Evolutionary conservation across 2,113 vertebrate genomes (phyloP).

Genomic region (Channa argus): DNA sequence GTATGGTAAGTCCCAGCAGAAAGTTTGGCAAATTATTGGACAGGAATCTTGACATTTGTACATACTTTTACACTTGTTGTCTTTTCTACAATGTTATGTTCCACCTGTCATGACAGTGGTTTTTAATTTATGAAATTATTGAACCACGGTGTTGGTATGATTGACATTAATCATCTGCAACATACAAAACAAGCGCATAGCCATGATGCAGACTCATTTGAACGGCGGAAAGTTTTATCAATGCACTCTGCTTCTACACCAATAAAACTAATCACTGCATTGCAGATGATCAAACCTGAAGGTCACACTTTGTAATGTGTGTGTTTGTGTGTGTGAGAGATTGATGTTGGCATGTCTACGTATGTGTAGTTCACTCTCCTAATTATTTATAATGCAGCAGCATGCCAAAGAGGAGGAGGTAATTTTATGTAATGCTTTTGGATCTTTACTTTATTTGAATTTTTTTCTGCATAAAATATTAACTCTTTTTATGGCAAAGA

Average conservation of each 20-base stretch:
- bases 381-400: constrained; percentile 28
- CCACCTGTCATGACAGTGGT: neutral
- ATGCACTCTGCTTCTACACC: constrained; percentile 43
- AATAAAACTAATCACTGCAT: constrained; percentile 75
- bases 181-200: neutral
- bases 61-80: constrained; percentile 1
- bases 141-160: neutral
- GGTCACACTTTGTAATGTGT: constrained; percentile 56
- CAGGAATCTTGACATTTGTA: neutral
- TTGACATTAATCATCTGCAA: neutral
- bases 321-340: constrained; percentile 1
- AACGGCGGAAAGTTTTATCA: constrained; percentile 20
- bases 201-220: constrained; percentile 4
- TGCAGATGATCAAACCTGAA: constrained; percentile 77
- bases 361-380: constrained; percentile 14
- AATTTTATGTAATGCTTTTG: constrained; percentile 41
- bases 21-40: neutral
- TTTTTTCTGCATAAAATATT: constrained; percentile 59
- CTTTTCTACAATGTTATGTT: neutral
- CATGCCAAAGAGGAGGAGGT: constrained; percentile 31
- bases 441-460: constrained; percentile 46
- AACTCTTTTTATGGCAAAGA: constrained; percentile 29
- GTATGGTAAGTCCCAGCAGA: constrained; percentile 68
- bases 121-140: neutral
- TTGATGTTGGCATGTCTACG: constrained; percentile 26